Conservation (phyloP, 1,140 invertebrate species). For the Drosophila santomea region DNA sequence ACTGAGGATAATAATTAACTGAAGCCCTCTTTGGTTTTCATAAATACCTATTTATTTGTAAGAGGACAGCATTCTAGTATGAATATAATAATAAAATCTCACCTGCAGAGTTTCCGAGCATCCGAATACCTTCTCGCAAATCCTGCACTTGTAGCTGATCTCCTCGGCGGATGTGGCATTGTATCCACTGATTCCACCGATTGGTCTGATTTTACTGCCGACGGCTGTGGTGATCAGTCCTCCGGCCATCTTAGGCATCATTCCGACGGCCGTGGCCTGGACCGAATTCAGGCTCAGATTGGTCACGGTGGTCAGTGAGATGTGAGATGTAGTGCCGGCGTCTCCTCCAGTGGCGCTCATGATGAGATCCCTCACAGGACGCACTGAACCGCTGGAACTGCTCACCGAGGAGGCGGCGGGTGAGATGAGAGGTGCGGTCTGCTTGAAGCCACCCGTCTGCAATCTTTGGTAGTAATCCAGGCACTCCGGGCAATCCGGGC, state of each 20-base stretch:
- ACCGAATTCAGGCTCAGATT: conserved; percentile 60
- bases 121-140: conserved; percentile 84
- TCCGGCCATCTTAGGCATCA: conserved; percentile 19
- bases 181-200: neutral
- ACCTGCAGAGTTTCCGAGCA: conserved; percentile 82
- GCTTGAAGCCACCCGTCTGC: conserved; percentile 43
- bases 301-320: conserved; percentile 71
- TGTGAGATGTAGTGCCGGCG: conserved; percentile 37
- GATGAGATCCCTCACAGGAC: conserved; percentile 37
- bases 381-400: conserved; percentile 54
- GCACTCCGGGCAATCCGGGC: conserved; percentile 66
- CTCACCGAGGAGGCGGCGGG: conserved; percentile 68
- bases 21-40: too few relatives aligned
- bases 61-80: too few relatives aligned
- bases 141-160: conserved; percentile 79
- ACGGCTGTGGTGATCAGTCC: conserved; percentile 18
- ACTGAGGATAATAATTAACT: too few relatives aligned
- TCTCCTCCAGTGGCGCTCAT: conserved; percentile 7
- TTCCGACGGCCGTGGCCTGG: conserved; percentile 10
- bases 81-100: conserved; percentile 15
- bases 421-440: conserved; percentile 55
- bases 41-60: too few relatives aligned
- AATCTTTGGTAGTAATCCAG: conserved; percentile 67
- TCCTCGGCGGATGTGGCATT: conserved; percentile 59
- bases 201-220: conserved; percentile 16